These are phyloP conservation scores for Telenomus remus DNA, from an alignment of 1,140 invertebrate genomes.

Conservation along the genomic window DNA sequence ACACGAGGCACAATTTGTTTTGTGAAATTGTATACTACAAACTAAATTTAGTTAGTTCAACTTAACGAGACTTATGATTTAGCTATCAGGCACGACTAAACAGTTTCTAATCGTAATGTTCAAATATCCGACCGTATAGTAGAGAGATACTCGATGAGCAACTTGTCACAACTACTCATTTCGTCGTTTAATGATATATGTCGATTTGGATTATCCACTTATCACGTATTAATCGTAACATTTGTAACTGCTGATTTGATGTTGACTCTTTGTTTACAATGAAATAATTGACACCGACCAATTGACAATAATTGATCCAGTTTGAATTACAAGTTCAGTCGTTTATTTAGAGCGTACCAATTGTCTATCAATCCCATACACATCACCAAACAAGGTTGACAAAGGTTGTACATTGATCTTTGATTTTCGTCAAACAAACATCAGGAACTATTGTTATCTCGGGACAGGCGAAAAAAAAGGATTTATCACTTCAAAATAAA, in stretches of 20 bases:
- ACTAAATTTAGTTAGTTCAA: not conserved
- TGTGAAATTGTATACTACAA: not conserved
- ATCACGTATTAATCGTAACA: conserved; percentile 1
- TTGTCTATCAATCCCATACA: conserved; percentile 7
- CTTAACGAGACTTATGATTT: not conserved
- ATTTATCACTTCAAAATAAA: too few relatives aligned
- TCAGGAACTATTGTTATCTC: conserved; percentile 9
- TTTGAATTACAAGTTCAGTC: conserved; percentile 37
- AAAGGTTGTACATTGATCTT: conserved; percentile 33
- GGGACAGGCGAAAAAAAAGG: not conserved
- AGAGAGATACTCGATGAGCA: conserved; percentile 34
- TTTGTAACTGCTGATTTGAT: not conserved
- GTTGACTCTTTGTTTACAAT: conserved; percentile 4
- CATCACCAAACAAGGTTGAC: conserved; percentile 32
- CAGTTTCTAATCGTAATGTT: conserved; percentile 16
- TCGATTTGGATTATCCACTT: too few relatives aligned
- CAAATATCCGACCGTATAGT: conserved; percentile 19
- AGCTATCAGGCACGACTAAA: conserved; percentile 26
- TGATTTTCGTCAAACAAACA: conserved; percentile 49
- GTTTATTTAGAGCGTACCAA: conserved; percentile 15
- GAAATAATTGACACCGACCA: conserved; percentile 50
- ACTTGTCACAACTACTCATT: conserved; percentile 19
- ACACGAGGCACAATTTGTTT: too few relatives aligned
- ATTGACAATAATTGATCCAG: conserved; percentile 45
- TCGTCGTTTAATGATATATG: not conserved